phyloP scores from a whole-genome alignment of 2,113 vertebrate genomes.

The Chinchilla lanigera region DNA sequence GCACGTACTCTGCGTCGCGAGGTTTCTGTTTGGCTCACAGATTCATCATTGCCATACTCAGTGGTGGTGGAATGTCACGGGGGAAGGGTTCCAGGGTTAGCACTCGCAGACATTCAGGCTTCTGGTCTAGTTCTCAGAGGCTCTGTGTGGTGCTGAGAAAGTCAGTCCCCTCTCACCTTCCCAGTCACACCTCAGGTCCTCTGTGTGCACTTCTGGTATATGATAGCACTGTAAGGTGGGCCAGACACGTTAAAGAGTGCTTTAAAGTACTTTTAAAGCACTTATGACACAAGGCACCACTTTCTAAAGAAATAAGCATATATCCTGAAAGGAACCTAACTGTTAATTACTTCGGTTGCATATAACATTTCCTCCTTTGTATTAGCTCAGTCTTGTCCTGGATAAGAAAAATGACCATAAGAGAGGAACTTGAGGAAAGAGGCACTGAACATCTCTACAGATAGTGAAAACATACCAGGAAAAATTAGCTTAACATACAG shows the following conservation, averaged over 20 bases:
- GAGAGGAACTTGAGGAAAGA: not conserved
- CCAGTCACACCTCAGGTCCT: not conserved
- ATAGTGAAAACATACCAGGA: not conserved
- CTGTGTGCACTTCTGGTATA: too few relatives aligned
- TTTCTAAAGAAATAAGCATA: not conserved
- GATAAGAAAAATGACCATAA: not conserved
- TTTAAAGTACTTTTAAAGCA: not conserved
- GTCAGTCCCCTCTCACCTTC: too few relatives aligned
- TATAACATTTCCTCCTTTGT: not conserved
- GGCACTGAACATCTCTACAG: not conserved
- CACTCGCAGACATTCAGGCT: not conserved
- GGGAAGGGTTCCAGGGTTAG: not conserved
- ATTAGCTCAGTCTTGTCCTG: not conserved
- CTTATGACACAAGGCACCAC: not conserved
- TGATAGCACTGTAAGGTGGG: not conserved
- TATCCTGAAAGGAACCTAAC: not conserved
- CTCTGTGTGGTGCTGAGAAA: not conserved
- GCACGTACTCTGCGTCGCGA: not conserved
- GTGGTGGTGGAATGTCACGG: not conserved
- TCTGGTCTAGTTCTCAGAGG: not conserved
- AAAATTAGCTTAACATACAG: not conserved
- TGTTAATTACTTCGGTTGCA: not conserved
- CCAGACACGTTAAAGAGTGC: not conserved
- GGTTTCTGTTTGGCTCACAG: not conserved
- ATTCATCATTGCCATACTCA: not conserved